A percentile compares a stretch with the other conserved stretches of the same genome.
These are phyloP conservation scores for Pristis pectinata DNA, from an alignment of 2,797 vertebrate genomes.

Conservation along the genomic window DNA sequence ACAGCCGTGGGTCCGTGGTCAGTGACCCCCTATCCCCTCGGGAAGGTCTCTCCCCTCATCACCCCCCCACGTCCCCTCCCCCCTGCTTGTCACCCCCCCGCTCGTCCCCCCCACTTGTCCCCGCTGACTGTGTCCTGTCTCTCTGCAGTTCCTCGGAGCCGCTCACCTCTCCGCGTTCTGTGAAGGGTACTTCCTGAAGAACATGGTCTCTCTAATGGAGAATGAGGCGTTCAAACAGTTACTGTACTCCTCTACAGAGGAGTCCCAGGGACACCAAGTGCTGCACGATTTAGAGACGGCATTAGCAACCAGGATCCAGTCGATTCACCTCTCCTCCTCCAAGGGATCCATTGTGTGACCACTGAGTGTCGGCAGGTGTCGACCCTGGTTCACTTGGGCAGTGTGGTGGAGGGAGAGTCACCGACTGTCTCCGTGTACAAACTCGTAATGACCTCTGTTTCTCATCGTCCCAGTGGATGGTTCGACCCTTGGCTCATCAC, in stretches of 20 bases:
- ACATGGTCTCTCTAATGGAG: slow-evolving; percentile 96
- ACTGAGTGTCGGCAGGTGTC: neutral
- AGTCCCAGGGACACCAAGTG: slow-evolving; percentile 75
- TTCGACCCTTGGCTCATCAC: too few relatives aligned
- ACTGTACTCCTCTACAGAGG: slow-evolving; percentile 75
- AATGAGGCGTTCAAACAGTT: slow-evolving; percentile 92
- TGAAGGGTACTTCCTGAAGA: slow-evolving; percentile 97
- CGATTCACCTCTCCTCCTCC: slow-evolving; percentile 94
- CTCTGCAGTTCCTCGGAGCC: slow-evolving; percentile 80
- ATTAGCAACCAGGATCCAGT: slow-evolving; percentile 88
- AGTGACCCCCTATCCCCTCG: too few relatives aligned
- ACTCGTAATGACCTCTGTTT: too few relatives aligned
- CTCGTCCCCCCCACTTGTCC: too few relatives aligned
- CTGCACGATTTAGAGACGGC: slow-evolving; percentile 91
- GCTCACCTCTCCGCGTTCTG: slow-evolving; percentile 84
- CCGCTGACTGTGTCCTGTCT: neutral
- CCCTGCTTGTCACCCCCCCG: too few relatives aligned
- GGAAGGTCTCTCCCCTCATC: neutral
- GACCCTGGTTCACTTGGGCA: too few relatives aligned
- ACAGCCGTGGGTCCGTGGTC: too few relatives aligned
- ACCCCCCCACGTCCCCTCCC: too few relatives aligned
- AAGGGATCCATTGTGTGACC: slow-evolving; percentile 93
- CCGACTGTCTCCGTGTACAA: too few relatives aligned
- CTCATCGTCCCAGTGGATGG: too few relatives aligned
- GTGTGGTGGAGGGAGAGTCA: too few relatives aligned